Evolutionary conservation across 2,797 vertebrate species (phyloP).

Genomic region (Acanthis flammea): DNA sequence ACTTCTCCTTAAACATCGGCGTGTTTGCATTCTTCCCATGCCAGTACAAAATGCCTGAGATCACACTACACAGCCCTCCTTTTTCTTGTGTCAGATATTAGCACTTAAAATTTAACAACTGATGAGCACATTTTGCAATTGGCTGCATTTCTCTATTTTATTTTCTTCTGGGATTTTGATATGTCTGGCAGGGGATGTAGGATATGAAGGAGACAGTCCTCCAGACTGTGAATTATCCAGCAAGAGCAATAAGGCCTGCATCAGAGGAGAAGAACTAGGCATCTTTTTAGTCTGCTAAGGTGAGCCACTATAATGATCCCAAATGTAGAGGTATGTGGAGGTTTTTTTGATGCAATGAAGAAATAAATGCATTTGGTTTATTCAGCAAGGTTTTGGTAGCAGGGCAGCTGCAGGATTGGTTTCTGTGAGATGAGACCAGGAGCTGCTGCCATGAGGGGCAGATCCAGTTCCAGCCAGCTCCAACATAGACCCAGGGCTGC

Average conservation of each 20-base stretch:
- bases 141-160: constrained; percentile 30
- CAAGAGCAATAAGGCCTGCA: not conserved
- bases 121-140: constrained; percentile 43
- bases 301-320: not conserved
- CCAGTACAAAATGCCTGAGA: not conserved
- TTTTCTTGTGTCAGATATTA: constrained; percentile 27
- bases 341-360: not conserved
- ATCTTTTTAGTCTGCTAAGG: not conserved
- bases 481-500: not conserved
- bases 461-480: not conserved
- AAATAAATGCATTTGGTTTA: not conserved
- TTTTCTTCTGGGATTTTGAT: constrained; percentile 2
- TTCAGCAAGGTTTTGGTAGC: not conserved
- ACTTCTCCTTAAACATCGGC: constrained; percentile 9
- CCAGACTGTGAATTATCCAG: constrained; percentile 23
- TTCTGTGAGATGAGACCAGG: not conserved
- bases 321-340: not conserved
- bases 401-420: not conserved
- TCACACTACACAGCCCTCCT: not conserved
- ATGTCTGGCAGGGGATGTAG: not conserved
- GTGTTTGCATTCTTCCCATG: not conserved
- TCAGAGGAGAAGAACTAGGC: not conserved
- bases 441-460: not conserved
- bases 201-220: constrained; percentile 27
- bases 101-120: constrained; percentile 45